phyloP scores from a whole-genome alignment of 2,113 vertebrate genomes.

The Rhineura floridana region DNA sequence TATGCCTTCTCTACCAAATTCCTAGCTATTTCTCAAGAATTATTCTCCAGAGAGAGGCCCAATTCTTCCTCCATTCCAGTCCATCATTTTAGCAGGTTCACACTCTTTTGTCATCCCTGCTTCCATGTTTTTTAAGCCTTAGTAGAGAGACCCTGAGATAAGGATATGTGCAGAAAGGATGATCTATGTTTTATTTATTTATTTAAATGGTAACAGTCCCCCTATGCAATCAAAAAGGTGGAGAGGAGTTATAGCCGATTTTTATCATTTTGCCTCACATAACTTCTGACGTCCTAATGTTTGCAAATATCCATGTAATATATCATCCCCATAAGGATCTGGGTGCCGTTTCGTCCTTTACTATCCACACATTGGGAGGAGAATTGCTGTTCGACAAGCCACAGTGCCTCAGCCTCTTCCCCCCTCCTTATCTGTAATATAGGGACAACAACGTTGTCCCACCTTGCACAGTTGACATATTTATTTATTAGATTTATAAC shows the following conservation, averaged over 20 bases:
- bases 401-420: not conserved
- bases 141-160: not conserved
- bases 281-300: not conserved
- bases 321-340: not conserved
- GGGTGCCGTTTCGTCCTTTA: not conserved
- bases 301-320: not conserved
- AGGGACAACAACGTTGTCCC: too few species aligned
- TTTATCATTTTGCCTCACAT: not conserved
- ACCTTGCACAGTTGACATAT: not conserved
- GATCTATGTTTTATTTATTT: not conserved
- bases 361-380: not conserved
- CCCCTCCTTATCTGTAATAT: not conserved
- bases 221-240: not conserved
- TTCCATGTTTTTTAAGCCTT: not conserved
- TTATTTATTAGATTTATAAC: too few species aligned
- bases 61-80: rapidly evolving
- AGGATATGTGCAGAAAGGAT: not conserved
- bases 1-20: not conserved
- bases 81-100: not conserved
- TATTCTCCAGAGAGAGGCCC: not conserved
- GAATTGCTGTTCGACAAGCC: not conserved
- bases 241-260: too few species aligned
- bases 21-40: not conserved
- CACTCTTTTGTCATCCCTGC: not conserved
- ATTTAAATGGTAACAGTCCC: not conserved